phyloP scores from a whole-genome alignment of 2,888 invertebrate species.

The Antitype chi region DNA sequence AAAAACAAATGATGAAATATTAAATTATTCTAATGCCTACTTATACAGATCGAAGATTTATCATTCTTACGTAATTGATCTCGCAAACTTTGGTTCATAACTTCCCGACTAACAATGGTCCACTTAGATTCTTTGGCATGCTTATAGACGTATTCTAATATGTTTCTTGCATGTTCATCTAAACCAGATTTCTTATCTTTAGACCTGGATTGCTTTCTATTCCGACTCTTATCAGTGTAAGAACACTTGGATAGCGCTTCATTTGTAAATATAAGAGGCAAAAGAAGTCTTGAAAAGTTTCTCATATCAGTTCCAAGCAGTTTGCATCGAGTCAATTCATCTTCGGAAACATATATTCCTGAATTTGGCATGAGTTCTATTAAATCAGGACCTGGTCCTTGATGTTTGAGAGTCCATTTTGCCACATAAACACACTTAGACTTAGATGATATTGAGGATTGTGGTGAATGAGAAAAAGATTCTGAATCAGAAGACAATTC shows the following conservation, averaged over 20 bases:
- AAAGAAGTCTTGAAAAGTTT: neutral
- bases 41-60: neutral
- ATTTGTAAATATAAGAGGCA: neutral
- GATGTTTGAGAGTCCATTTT: slow-evolving; percentile 7
- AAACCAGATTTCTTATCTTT: neutral
- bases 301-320: neutral
- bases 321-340: neutral
- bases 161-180: slow-evolving; percentile 4
- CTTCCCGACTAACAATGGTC: neutral
- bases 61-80: slow-evolving; percentile 17
- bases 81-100: neutral
- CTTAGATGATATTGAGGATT: neutral
- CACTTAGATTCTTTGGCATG: slow-evolving; percentile 3
- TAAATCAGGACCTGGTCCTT: neutral
- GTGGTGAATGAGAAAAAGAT: neutral
- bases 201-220: neutral
- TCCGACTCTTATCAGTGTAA: neutral
- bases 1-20: neutral
- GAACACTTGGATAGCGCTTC: neutral
- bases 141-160: neutral
- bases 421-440: neutral
- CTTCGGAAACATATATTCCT: neutral
- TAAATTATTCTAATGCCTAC: neutral
- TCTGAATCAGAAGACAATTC: neutral
- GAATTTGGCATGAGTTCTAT: slow-evolving; percentile 11